Percentiles rank a stretch among this genome's conserved stretches.
Evolutionary conservation across 2,888 invertebrate species (phyloP).

Genomic region (Neoaliturus tenellus): DNA sequence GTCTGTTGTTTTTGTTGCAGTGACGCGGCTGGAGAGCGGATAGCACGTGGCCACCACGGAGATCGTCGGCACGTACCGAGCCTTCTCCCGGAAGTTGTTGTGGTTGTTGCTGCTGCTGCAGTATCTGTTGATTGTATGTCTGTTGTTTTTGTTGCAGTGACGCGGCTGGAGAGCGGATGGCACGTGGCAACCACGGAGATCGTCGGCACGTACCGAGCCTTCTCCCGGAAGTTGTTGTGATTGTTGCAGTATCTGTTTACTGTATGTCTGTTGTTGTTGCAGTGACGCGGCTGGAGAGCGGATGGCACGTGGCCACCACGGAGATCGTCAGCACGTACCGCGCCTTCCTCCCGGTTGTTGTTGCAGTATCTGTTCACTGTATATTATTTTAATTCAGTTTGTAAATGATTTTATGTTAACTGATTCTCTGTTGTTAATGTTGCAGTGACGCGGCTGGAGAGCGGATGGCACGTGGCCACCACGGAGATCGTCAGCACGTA

Average conservation of each 20-base stretch:
- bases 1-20: too few relatives aligned
- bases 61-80: constrained; percentile 91
- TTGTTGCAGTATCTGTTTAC: too few relatives aligned
- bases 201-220: constrained; percentile 92
- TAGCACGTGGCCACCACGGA: constrained; percentile 94
- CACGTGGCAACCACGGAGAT: constrained; percentile 91
- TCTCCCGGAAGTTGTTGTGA: constrained; percentile 91
- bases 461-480: constrained; percentile 94
- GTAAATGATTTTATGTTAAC: too few relatives aligned
- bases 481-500: constrained; percentile 90
- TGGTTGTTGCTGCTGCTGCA: too few relatives aligned
- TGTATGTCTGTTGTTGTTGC: too few relatives aligned
- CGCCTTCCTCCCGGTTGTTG: constrained; percentile 92
- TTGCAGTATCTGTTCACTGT: too few relatives aligned
- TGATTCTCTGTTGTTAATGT: too few relatives aligned
- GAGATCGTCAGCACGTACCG: constrained; percentile 91
- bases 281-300: constrained; percentile 94
- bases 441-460: constrained; percentile 92
- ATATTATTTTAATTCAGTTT: too few relatives aligned
- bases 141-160: constrained; percentile 86
- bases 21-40: constrained; percentile 91
- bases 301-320: constrained; percentile 94
- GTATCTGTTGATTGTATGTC: too few relatives aligned
- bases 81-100: constrained; percentile 92
- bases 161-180: constrained; percentile 94